Evolutionary conservation across 2,113 vertebrate genomes (phyloP).

Genomic region (Balaenoptera acutorostrata): DNA sequence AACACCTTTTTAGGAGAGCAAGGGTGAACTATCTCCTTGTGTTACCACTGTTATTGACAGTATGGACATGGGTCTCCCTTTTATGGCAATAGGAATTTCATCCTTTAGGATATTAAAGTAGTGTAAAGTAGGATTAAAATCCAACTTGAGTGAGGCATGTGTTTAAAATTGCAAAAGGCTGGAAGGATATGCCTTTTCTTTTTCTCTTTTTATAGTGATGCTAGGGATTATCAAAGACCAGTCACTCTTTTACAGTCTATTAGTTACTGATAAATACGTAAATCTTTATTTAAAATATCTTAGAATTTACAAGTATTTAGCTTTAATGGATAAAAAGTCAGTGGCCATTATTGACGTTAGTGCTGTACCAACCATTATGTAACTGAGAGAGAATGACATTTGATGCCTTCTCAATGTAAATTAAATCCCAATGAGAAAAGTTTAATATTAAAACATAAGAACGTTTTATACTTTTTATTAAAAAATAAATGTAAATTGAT

Average conservation of each 20-base stretch:
- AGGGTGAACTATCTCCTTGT: background rate
- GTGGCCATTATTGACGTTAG: background rate
- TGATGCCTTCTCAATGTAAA: background rate
- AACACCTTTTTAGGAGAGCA: slow-evolving; percentile 41
- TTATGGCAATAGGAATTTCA: background rate
- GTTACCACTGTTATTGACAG: background rate
- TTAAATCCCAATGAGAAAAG: background rate
- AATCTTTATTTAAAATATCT: slow-evolving; percentile 35
- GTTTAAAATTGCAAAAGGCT: slow-evolving; percentile 31
- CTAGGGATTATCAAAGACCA: slow-evolving; percentile 61
- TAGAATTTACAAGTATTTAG: slow-evolving; percentile 29
- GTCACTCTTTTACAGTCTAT: background rate
- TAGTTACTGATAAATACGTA: background rate
- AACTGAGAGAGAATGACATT: background rate
- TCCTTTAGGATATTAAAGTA: slow-evolving; percentile 21
- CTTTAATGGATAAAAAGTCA: background rate
- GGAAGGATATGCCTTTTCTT: slow-evolving; percentile 8
- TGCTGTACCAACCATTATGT: background rate
- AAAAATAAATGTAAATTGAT: background rate
- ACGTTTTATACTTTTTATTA: slow-evolving; percentile 11
- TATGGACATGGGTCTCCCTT: background rate
- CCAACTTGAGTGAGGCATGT: background rate
- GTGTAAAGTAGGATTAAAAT: background rate
- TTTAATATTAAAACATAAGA: slow-evolving; percentile 32
- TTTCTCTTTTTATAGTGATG: slow-evolving; percentile 66